Percentiles rank a stretch among this genome's conserved stretches.
These are phyloP conservation scores for Drosophila gunungcola DNA, from an alignment of 1,140 invertebrate genomes.

Conservation along the genomic window DNA sequence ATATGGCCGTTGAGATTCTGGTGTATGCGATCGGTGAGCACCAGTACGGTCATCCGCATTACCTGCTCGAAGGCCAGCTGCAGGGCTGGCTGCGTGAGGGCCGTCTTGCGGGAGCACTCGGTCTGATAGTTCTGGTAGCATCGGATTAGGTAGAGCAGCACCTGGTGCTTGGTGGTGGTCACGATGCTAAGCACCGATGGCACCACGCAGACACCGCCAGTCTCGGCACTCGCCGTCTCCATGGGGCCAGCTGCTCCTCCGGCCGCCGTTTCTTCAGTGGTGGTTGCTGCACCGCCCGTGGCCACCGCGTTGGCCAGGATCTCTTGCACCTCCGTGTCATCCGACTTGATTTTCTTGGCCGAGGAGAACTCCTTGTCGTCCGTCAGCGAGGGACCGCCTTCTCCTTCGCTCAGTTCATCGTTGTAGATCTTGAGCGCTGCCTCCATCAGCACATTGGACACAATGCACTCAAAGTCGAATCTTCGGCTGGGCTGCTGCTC, in stretches of 20 bases:
- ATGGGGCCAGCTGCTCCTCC: background rate
- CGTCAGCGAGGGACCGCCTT: background rate
- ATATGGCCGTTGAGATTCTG: constrained; percentile 60
- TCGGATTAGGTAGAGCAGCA: constrained; percentile 62
- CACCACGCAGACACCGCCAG: constrained; percentile 27
- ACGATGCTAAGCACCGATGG: constrained; percentile 54
- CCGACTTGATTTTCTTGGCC: constrained; percentile 82
- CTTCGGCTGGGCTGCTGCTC: constrained; percentile 69
- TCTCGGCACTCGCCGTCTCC: constrained; percentile 24
- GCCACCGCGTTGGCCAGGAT: constrained; percentile 73
- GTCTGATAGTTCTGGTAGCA: constrained; percentile 79
- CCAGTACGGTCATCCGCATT: constrained; percentile 64
- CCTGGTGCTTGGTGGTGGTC: constrained; percentile 72
- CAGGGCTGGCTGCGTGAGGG: constrained; percentile 18
- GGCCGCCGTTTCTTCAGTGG: constrained; percentile 31
- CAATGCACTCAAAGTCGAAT: constrained; percentile 85
- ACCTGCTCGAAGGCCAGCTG: constrained; percentile 44
- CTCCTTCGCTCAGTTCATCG: constrained; percentile 77
- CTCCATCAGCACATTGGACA: constrained; percentile 88
- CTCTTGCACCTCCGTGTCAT: constrained; percentile 79
- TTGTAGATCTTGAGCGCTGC: constrained; percentile 86
- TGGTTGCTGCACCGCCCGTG: background rate
- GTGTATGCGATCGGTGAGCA: constrained; percentile 74
- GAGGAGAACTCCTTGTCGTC: constrained; percentile 76
- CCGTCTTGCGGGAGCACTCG: constrained; percentile 27